Conservation (phyloP, 2,797 vertebrate species). For the Craterocephalus amniculus region DNA sequence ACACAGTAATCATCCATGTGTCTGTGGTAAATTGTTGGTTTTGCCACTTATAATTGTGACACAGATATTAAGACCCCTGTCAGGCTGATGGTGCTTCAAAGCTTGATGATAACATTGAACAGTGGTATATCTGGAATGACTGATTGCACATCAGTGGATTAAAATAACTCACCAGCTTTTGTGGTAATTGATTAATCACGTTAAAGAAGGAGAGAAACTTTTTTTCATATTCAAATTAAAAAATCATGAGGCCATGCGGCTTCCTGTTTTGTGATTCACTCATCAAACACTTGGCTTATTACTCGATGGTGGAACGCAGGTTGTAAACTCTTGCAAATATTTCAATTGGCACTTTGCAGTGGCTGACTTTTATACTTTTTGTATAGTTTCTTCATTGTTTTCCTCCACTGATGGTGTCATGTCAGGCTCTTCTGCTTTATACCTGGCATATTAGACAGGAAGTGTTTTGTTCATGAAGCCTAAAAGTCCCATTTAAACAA, state of each 20-base stretch:
- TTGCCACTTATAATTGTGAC: background rate
- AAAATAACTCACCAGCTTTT: background rate
- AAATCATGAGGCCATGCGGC: background rate
- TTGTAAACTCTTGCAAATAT: background rate
- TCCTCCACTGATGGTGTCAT: background rate
- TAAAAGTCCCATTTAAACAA: background rate
- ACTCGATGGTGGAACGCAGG: background rate
- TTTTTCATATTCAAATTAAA: background rate
- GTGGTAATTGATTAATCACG: background rate
- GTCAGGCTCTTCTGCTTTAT: background rate
- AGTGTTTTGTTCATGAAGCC: background rate
- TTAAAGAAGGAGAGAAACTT: background rate
- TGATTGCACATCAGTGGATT: background rate
- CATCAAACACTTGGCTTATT: background rate
- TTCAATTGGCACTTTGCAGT: background rate
- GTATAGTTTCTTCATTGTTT: background rate
- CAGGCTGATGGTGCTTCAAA: background rate
- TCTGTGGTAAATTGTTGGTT: constrained; percentile 14
- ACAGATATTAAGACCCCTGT: background rate
- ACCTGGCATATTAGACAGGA: background rate
- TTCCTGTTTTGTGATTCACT: background rate
- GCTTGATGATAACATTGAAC: background rate
- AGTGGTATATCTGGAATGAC: background rate
- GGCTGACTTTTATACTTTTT: background rate
- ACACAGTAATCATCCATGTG: background rate